Evolutionary conservation across 1,140 invertebrate species (phyloP).

Genomic region (Zaprionus taronus): DNA sequence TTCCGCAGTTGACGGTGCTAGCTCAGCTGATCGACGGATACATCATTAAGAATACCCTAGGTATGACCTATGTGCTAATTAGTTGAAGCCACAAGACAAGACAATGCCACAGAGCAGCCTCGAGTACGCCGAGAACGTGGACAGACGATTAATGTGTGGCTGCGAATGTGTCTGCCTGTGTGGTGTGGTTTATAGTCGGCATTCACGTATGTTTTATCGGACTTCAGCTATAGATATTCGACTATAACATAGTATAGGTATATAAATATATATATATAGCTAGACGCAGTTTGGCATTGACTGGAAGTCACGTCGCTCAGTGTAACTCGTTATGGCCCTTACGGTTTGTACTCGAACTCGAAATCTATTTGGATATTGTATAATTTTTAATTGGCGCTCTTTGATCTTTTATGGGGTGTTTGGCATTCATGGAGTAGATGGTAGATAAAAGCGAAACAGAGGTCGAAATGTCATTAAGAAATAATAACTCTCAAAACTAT

Average conservation of each 20-base stretch:
- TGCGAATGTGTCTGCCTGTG: constrained; percentile 24
- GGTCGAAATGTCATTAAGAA: neutral
- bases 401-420: constrained; percentile 37
- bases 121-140: constrained; percentile 49
- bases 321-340: constrained; percentile 49
- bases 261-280: constrained; percentile 13
- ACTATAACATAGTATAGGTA: constrained; percentile 5
- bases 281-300: constrained; percentile 44
- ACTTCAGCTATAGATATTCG: neutral
- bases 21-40: constrained; percentile 6
- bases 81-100: constrained; percentile 29
- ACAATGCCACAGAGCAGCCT: constrained; percentile 27
- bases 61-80: constrained; percentile 32
- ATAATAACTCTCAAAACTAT: neutral
- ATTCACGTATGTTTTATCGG: constrained; percentile 22
- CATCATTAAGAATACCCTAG: constrained; percentile 36
- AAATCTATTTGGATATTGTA: constrained; percentile 43
- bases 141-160: constrained; percentile 42
- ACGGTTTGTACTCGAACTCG: neutral
- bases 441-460: constrained; percentile 18
- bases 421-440: constrained; percentile 38
- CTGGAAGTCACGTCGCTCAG: constrained; percentile 47
- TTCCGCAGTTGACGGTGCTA: neutral
- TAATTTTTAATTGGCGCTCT: constrained; percentile 54
- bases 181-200: constrained; percentile 13